Evolutionary conservation across 2,888 invertebrate genomes (phyloP).

Genomic region (Folsomia manolachei): DNA sequence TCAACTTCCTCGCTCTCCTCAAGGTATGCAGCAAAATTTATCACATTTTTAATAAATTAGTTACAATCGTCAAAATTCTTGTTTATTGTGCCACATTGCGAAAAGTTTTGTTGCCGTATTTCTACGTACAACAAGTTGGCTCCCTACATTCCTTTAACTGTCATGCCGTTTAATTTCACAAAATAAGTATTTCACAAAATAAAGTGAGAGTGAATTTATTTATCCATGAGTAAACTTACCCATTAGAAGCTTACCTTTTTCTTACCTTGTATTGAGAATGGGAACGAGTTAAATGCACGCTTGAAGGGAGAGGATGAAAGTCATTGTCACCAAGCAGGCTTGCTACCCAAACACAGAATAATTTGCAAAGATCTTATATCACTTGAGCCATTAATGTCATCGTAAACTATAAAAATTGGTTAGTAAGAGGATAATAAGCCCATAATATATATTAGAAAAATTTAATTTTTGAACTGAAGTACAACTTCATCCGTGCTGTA

Average conservation of each 20-base stretch:
- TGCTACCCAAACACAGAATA: too few relatives aligned
- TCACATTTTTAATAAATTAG: background rate
- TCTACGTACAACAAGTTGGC: background rate
- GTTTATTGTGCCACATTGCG: too few relatives aligned
- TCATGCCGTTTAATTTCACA: too few relatives aligned
- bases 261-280: background rate
- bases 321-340: background rate
- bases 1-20: conserved; percentile 47
- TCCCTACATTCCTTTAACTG: too few relatives aligned
- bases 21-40: conserved; percentile 43
- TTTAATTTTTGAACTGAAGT: background rate
- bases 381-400: background rate
- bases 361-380: background rate
- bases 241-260: background rate
- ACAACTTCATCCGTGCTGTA: too few relatives aligned
- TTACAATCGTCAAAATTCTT: too few relatives aligned
- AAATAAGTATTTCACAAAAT: background rate
- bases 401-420: background rate
- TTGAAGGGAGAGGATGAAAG: background rate
- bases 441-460: background rate
- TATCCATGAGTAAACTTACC: background rate
- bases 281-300: too few relatives aligned
- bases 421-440: too few relatives aligned
- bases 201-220: background rate
- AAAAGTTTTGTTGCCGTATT: too few relatives aligned